Conservation (phyloP, 92 coral and sea anemone species). For the Zoanthus solanderi region DNA sequence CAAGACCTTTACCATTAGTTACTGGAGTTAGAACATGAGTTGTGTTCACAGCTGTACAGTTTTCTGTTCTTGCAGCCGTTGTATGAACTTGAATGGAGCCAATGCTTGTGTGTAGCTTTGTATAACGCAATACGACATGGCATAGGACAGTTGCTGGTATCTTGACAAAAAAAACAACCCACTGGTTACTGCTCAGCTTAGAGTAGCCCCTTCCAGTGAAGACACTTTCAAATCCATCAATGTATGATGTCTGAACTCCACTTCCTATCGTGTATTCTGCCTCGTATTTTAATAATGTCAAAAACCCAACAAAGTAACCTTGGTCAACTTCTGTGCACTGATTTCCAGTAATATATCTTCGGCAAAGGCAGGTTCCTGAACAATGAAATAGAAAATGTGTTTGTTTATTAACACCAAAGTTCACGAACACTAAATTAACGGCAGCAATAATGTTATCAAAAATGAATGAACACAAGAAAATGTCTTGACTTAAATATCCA, state of each 20-base stretch:
- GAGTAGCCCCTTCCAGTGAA: slow-evolving; percentile 96
- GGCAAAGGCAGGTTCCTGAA: slow-evolving; percentile 87
- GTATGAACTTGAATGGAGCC: slow-evolving; percentile 54
- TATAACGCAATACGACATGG: slow-evolving; percentile 75
- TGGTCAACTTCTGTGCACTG: slow-evolving; percentile 73
- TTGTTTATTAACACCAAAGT: no score
- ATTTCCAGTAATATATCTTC: slow-evolving; percentile 75
- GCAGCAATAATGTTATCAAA: no score
- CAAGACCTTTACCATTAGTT: slow-evolving; percentile 66
- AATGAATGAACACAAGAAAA: no score
- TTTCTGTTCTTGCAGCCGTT: slow-evolving; percentile 44
- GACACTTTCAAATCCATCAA: slow-evolving; percentile 61
- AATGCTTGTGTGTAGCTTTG: slow-evolving; percentile 44
- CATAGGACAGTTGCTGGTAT: slow-evolving; percentile 49
- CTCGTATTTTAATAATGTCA: slow-evolving; percentile 73
- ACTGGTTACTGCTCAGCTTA: slow-evolving; percentile 61
- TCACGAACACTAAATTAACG: no score
- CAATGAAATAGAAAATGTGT: not conserved
- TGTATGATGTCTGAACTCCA: slow-evolving; percentile 72
- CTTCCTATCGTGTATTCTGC: slow-evolving; percentile 85
- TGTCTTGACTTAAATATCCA: no score
- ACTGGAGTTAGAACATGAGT: slow-evolving; percentile 34
- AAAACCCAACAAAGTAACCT: slow-evolving; percentile 75
- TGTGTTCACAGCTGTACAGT: slow-evolving; percentile 59
- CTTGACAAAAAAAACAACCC: slow-evolving; percentile 65